phyloP scores from a whole-genome alignment of 1,140 invertebrate species.

The Chymomyza costata region DNA sequence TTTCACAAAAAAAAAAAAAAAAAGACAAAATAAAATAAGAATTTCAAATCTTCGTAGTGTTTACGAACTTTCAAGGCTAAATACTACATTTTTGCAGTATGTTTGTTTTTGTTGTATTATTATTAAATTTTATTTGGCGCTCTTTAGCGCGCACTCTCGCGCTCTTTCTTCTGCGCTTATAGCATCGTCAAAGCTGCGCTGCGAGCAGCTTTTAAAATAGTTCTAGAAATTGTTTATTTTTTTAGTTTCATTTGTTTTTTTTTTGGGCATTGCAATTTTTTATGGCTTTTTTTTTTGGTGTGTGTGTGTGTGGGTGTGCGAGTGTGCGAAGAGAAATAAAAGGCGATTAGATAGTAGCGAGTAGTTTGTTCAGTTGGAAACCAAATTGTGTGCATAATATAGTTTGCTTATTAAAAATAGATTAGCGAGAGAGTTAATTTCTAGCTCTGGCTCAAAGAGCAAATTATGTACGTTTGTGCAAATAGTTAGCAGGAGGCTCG shows the following conservation, averaged over 20 bases:
- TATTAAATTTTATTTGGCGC: conserved; percentile 69
- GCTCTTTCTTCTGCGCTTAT: conserved; percentile 6
- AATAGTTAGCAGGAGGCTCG: too few species aligned
- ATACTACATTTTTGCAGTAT: conserved; percentile 59
- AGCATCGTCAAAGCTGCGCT: too few species aligned
- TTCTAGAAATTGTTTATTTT: conserved; percentile 54
- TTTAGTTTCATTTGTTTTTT: neutral
- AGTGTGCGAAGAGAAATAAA: conserved; percentile 35
- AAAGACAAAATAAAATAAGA: conserved; percentile 4
- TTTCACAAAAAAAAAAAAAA: conserved; percentile 19
- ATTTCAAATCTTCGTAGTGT: conserved; percentile 51
- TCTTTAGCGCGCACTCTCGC: conserved; percentile 1
- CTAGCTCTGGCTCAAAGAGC: too few species aligned
- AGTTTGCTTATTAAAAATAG: conserved; percentile 37
- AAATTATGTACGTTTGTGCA: neutral
- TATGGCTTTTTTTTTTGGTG: neutral
- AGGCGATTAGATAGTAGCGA: conserved; percentile 67
- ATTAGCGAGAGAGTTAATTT: too few species aligned
- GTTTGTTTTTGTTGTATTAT: conserved; percentile 45
- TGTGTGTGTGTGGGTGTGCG: conserved; percentile 23
- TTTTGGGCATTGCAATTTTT: too few species aligned
- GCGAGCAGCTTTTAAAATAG: conserved; percentile 53
- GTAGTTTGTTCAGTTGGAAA: conserved; percentile 66
- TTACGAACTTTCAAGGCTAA: conserved; percentile 72
- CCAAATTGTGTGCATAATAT: conserved; percentile 25